Percentiles rank a stretch among this genome's conserved stretches.
phyloP scores from a whole-genome alignment of 2,113 vertebrate species.

The Eidolon helvum region DNA sequence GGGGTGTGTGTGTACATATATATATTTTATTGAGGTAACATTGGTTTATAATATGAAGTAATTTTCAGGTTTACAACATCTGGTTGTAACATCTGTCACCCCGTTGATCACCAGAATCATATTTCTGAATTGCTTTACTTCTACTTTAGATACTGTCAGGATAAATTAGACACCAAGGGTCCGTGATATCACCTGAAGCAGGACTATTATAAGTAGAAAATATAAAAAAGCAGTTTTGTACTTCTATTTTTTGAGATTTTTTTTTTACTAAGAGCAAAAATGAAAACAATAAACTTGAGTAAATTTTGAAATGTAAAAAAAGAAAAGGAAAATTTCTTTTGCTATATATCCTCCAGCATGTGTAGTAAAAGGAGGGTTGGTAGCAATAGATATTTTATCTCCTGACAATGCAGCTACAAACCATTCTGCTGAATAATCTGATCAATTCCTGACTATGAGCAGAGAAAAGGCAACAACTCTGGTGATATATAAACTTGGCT shows the following conservation, averaged over 20 bases:
- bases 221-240: neutral
- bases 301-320: neutral
- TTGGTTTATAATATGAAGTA: no score
- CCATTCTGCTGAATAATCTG: constrained; percentile 36
- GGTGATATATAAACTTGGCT: constrained; percentile 39
- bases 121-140: constrained; percentile 29
- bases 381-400: constrained; percentile 30
- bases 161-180: constrained; percentile 4
- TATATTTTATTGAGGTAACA: neutral
- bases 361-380: constrained; percentile 6
- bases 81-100: neutral
- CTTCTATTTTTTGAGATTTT: neutral
- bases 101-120: neutral
- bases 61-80: neutral
- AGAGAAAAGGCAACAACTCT: constrained; percentile 53
- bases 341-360: neutral
- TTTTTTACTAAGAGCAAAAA: neutral
- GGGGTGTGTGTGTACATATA: no score
- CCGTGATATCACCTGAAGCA: neutral
- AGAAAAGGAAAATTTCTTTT: neutral
- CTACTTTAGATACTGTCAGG: neutral
- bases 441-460: constrained; percentile 45
- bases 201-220: neutral
- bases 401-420: constrained; percentile 50
- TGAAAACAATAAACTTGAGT: neutral